Conservation (phyloP, 2,797 vertebrate species). For the Sandelia bainsii region DNA sequence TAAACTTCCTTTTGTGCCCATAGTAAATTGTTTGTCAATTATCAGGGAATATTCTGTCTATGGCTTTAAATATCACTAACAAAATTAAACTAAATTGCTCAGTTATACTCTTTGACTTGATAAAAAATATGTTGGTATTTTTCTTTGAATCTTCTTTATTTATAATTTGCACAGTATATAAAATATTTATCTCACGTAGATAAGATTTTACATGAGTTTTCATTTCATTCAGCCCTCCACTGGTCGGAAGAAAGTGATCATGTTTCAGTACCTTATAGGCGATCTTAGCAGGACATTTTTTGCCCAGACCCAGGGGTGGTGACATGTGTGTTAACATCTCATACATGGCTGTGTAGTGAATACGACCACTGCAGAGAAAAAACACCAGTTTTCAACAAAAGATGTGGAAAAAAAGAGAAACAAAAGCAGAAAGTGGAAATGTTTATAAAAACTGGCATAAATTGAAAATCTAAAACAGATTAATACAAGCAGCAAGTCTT, state of each 20-base stretch:
- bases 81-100: too few species aligned
- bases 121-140: background rate
- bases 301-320: conserved; percentile 97
- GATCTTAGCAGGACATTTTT: conserved; percentile 98
- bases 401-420: background rate
- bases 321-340: conserved; percentile 99
- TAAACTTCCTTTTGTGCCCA: background rate
- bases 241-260: background rate
- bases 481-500: background rate
- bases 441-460: conserved; percentile 5
- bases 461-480: background rate
- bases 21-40: background rate
- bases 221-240: too few species aligned
- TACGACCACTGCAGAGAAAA: conserved; percentile 89
- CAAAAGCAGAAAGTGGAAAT: conserved; percentile 49
- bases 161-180: too few species aligned
- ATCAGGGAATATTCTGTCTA: too few species aligned
- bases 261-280: conserved; percentile 95
- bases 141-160: background rate
- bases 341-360: conserved; percentile 99
- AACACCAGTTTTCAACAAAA: conserved; percentile 21
- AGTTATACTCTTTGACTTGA: too few species aligned
- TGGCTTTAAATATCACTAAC: too few species aligned
- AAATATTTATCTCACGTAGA: too few species aligned
- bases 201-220: too few species aligned